phyloP scores from a whole-genome alignment of 1,140 invertebrate genomes.

The Atta texana region DNA sequence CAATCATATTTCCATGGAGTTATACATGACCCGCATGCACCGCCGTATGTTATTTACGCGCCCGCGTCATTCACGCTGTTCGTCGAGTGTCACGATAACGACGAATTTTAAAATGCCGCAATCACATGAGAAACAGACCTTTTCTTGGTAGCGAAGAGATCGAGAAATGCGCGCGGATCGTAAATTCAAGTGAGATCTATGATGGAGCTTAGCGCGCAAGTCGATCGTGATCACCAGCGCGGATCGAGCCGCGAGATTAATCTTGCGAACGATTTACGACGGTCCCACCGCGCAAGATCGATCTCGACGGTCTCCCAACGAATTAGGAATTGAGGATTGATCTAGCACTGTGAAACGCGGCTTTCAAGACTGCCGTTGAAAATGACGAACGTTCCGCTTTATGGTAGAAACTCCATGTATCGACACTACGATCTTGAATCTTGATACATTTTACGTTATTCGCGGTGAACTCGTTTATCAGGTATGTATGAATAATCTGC shows the following conservation, averaged over 20 bases:
- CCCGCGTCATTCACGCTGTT: background rate
- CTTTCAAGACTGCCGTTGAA: constrained; percentile 6
- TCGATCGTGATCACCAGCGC: constrained; percentile 20
- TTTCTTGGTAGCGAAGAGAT: background rate
- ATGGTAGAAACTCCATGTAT: background rate
- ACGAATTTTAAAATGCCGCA: constrained; percentile 47
- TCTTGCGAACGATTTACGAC: constrained; percentile 43
- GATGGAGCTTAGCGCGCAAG: constrained; percentile 2
- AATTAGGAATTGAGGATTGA: constrained; percentile 48
- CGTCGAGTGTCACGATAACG: background rate
- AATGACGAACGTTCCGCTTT: constrained; percentile 28
- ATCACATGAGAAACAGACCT: constrained; percentile 11
- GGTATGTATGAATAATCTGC: background rate
- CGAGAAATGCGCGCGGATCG: constrained; percentile 20
- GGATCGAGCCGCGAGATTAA: constrained; percentile 49
- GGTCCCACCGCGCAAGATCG: constrained; percentile 4
- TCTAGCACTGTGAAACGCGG: background rate
- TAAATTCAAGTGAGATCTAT: constrained; percentile 51
- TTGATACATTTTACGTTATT: constrained; percentile 2
- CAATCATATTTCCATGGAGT: constrained; percentile 51
- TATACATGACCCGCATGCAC: background rate
- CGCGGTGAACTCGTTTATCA: background rate
- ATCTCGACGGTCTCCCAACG: constrained; percentile 1
- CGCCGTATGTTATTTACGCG: background rate
- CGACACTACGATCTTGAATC: background rate